Evolutionary conservation across 1,140 invertebrate genomes (phyloP), one percentile per base, ranked within the genome.

Genomic region (Zophobas morio): DNA sequence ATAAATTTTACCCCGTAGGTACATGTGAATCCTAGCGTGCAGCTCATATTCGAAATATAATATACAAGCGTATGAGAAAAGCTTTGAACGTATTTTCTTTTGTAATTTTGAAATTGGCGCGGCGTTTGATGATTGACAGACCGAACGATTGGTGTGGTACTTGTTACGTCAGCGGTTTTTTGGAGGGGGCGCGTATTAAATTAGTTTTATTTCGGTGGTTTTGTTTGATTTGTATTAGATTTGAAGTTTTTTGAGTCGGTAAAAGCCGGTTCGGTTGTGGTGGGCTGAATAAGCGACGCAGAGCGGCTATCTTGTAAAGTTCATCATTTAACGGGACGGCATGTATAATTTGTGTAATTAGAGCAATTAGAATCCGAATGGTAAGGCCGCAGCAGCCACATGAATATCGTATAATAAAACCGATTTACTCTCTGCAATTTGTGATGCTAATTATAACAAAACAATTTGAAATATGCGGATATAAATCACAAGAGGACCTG

Each of bases 371-470:
- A 42, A 42, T 66, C 60, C 60, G 60, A 66, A 66, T 66, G 60
- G 56, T 66, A 66, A 66, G 60, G 60, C 60, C 60, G 60, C 60
- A 66, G 42, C 60, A 66, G 32, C 60, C 60, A 66, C 60, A 66
- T 66, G 60, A 66, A 66, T 66, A 66, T 66, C 60, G 1, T 66
- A 66, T 66, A 66, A 66, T 66, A 66, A 66, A 66, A 66, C 39
- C 60, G 60, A 66, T 66, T 66, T 66, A 66, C 60, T 66, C 60
- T 20, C 39, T 42, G 39, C 60, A 66, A 66, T 66, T 66, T 66
- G 60, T 42, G 60, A 66, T 66, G 60, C 60, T 66, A 66, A 66
- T 66, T 66, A 66, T 66, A 66, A 66, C 60, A 66, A 66, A 66
- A 66, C 60, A 66, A 66, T 66, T 42, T 66, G 60, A 66, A 66